These are phyloP conservation scores for Tor tambroides DNA, from an alignment of 2,113 vertebrate genomes.

Conservation along the genomic window DNA sequence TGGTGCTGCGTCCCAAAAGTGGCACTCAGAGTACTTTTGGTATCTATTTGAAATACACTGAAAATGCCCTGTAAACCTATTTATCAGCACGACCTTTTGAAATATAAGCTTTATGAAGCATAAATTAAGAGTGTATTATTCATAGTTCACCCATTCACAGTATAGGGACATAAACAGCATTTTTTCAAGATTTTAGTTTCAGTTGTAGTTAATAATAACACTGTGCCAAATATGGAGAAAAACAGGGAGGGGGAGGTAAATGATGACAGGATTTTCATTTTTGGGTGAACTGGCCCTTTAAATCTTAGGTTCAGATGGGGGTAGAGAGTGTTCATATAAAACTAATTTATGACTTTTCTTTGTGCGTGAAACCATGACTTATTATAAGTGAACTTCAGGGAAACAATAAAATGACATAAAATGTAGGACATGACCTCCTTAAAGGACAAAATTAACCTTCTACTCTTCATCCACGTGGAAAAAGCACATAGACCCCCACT, in stretches of 20 bases:
- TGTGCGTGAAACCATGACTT: neutral
- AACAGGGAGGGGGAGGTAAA: neutral
- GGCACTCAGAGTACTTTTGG: neutral
- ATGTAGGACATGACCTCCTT: neutral
- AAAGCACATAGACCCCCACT: neutral
- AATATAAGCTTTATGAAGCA: neutral
- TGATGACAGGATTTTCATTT: neutral
- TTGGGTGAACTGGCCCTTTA: neutral
- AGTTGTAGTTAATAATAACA: neutral
- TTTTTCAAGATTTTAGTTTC: neutral
- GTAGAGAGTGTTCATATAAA: neutral
- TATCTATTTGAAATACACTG: neutral
- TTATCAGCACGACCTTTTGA: neutral
- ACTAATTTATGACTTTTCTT: neutral
- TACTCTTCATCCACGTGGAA: neutral
- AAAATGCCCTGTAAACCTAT: neutral
- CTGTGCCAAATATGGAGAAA: neutral
- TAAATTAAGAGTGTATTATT: neutral
- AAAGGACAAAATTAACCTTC: neutral
- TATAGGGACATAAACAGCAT: neutral
- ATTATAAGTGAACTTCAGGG: neutral
- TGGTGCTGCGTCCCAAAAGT: neutral
- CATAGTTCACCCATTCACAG: neutral
- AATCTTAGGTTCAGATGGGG: neutral
- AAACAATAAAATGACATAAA: neutral